phyloP scores from a whole-genome alignment of 2,113 vertebrate species.

The Uria aalge region DNA sequence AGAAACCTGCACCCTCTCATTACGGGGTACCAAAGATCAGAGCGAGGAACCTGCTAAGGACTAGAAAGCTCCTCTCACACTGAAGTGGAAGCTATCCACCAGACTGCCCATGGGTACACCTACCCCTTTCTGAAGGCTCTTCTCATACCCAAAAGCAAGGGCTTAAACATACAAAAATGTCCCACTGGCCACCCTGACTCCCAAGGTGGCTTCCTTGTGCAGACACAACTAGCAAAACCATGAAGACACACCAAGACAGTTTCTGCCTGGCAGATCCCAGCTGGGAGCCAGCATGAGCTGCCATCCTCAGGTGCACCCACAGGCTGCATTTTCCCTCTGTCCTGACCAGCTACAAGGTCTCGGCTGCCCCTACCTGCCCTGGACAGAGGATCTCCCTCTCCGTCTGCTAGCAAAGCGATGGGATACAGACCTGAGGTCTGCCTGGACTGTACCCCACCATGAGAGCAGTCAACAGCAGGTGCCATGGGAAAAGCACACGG shows the following conservation, averaged over 20 bases:
- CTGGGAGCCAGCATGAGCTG: neutral
- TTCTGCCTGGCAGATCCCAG: neutral
- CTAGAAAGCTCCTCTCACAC: neutral
- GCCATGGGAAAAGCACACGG: neutral
- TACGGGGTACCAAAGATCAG: neutral
- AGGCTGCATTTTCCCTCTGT: fast-evolving
- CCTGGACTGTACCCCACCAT: neutral
- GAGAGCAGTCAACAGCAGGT: neutral
- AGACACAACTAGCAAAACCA: neutral
- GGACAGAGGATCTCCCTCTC: neutral
- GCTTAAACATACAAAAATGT: neutral
- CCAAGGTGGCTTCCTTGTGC: neutral
- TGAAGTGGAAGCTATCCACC: fast-evolving
- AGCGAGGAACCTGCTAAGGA: neutral
- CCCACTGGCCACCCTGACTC: neutral
- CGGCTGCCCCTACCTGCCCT: fast-evolving
- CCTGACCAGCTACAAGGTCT: neutral
- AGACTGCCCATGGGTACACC: neutral
- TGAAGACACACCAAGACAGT: neutral
- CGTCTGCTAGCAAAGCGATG: neutral
- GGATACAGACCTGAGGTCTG: neutral
- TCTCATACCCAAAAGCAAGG: neutral
- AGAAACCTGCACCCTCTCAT: neutral
- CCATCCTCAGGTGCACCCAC: neutral
- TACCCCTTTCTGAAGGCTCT: neutral